Percentiles rank a stretch among this genome's conserved stretches.
These are phyloP conservation scores for Eudyptes chrysolophus DNA, from an alignment of 2,113 vertebrate genomes.

Conservation along the genomic window DNA sequence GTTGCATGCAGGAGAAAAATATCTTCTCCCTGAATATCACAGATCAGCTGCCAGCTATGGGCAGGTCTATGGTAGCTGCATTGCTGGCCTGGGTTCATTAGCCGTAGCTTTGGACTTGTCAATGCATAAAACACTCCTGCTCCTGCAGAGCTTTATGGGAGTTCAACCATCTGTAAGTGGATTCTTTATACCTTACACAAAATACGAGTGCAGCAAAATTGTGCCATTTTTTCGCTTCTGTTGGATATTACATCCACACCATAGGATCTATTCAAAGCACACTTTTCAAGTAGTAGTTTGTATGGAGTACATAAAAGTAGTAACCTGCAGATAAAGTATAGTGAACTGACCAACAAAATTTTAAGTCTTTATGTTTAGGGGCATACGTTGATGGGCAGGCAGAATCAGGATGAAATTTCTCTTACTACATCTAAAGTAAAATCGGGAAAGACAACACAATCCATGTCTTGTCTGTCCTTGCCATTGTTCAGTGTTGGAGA, in stretches of 20 bases:
- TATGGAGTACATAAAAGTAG: background rate
- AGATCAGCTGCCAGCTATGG: background rate
- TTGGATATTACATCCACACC: background rate
- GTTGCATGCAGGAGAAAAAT: background rate
- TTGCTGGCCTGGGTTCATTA: background rate
- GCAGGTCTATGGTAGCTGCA: background rate
- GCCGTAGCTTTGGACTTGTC: background rate
- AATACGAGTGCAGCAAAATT: background rate
- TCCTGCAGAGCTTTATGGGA: background rate
- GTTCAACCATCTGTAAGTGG: background rate
- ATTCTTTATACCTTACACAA: background rate
- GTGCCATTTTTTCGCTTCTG: accelerated
- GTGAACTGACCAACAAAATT: background rate
- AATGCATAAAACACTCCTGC: background rate
- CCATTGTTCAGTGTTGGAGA: background rate
- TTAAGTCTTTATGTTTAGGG: background rate
- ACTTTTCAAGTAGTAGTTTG: background rate
- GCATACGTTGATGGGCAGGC: too few relatives aligned
- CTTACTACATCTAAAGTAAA: background rate
- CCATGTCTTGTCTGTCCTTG: background rate
- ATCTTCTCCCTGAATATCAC: background rate
- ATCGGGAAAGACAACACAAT: background rate
- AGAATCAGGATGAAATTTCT: background rate
- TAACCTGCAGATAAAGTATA: background rate
- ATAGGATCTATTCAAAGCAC: background rate